These are phyloP conservation scores for Heliconius hortense DNA, from an alignment of 2,888 invertebrate genomes.

Conservation along the genomic window DNA sequence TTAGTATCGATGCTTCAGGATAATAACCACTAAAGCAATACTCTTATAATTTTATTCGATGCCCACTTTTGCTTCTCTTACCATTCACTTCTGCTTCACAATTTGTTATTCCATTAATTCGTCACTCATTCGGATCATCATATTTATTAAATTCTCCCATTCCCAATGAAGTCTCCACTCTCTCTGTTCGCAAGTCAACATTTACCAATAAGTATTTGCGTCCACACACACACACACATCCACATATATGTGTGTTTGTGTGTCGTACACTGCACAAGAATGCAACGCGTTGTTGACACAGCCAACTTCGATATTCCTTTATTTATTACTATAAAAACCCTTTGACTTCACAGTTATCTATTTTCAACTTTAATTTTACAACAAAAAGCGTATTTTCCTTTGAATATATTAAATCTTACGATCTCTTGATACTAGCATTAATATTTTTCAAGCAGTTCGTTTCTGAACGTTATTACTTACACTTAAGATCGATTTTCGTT, in stretches of 20 bases:
- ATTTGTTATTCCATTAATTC: not conserved
- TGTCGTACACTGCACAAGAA: conserved; percentile 75
- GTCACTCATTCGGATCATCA: not conserved
- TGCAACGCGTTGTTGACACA: conserved; percentile 82
- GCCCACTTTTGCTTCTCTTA: too few species aligned
- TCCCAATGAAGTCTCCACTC: conserved; percentile 37
- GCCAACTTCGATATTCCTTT: conserved; percentile 82
- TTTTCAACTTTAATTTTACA: conserved; percentile 38
- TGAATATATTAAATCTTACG: conserved; percentile 46
- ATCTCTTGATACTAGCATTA: conserved; percentile 45
- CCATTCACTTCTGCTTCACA: not conserved
- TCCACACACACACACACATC: conserved; percentile 64
- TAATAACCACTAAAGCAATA: too few species aligned
- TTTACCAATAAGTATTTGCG: conserved; percentile 80
- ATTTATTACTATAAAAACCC: conserved; percentile 81
- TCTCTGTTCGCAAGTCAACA: conserved; percentile 71
- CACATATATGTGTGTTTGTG: conserved; percentile 54
- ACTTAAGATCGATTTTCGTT: conserved; percentile 49
- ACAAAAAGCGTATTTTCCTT: conserved; percentile 40
- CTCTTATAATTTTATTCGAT: too few species aligned
- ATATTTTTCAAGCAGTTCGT: conserved; percentile 31
- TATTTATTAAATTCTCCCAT: not conserved
- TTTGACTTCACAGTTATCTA: conserved; percentile 47
- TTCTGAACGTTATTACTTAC: conserved; percentile 47
- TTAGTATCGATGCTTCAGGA: too few species aligned